Evolutionary conservation across 2,113 vertebrate genomes (phyloP).

Genomic region (Atrichornis clamosus): DNA sequence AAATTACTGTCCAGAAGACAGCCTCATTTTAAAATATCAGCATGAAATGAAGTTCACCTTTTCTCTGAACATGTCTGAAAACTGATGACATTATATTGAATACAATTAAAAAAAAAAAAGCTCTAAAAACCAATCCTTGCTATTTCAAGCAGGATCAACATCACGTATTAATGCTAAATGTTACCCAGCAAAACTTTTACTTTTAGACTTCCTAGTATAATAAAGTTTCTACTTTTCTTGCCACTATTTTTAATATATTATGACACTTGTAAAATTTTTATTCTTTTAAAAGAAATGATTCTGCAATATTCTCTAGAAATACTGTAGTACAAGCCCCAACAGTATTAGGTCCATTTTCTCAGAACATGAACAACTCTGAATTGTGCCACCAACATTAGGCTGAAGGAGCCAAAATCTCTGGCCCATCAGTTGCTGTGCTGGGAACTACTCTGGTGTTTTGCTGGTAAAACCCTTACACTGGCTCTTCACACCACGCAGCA

Average conservation of each 20-base stretch:
- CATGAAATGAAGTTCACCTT: neutral
- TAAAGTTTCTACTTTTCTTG: neutral
- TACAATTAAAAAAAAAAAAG: neutral
- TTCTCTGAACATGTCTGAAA: neutral
- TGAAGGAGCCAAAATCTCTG: neutral
- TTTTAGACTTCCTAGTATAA: neutral
- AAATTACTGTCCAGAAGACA: neutral
- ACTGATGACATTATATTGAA: neutral
- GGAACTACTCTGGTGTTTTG: neutral
- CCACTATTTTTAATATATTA: neutral
- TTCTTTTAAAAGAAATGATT: neutral
- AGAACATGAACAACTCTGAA: neutral
- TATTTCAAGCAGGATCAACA: neutral
- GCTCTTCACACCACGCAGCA: neutral
- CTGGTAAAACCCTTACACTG: neutral
- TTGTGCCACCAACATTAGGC: neutral
- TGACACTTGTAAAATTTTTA: neutral
- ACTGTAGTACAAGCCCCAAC: neutral
- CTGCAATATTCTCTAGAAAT: neutral
- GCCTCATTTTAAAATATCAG: neutral
- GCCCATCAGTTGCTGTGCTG: accelerated
- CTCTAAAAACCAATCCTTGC: neutral
- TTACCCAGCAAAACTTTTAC: neutral
- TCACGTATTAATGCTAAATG: neutral
- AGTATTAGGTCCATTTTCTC: neutral